Percentiles rank a stretch among this genome's conserved stretches.
phyloP scores from a whole-genome alignment of 2,888 invertebrate genomes.

The Abrostola tripartita region DNA sequence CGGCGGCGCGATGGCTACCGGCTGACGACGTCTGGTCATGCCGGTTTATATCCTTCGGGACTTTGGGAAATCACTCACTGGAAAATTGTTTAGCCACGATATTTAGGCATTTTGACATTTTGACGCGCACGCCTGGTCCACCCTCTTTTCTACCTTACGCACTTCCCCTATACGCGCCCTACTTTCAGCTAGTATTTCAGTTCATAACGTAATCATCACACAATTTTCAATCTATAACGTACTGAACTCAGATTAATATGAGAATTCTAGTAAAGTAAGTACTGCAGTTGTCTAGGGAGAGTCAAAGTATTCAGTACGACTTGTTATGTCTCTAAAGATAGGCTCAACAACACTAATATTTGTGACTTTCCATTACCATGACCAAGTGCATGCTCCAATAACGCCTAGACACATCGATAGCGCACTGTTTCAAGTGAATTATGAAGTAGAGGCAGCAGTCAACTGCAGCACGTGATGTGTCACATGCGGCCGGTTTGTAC shows the following conservation, averaged over 20 bases:
- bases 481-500: background rate
- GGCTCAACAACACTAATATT: no score
- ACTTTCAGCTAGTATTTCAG: constrained; percentile 14
- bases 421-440: background rate
- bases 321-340: no score
- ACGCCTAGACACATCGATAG: background rate
- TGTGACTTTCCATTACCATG: background rate
- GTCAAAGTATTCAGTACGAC: no score
- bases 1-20: constrained; percentile 66
- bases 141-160: constrained; percentile 1
- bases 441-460: constrained; percentile 1
- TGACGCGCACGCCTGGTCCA: background rate
- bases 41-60: constrained; percentile 59
- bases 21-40: constrained; percentile 65
- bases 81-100: constrained; percentile 61
- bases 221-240: no score
- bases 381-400: background rate
- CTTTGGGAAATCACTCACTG: constrained; percentile 60
- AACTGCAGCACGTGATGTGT: background rate
- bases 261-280: no score
- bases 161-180: background rate
- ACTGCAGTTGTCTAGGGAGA: no score
- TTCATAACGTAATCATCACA: constrained; percentile 8
- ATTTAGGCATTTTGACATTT: constrained; percentile 15
- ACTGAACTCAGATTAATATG: no score